Evolutionary conservation across 2,113 vertebrate genomes (phyloP).

Genomic region (Chauna torquata): DNA sequence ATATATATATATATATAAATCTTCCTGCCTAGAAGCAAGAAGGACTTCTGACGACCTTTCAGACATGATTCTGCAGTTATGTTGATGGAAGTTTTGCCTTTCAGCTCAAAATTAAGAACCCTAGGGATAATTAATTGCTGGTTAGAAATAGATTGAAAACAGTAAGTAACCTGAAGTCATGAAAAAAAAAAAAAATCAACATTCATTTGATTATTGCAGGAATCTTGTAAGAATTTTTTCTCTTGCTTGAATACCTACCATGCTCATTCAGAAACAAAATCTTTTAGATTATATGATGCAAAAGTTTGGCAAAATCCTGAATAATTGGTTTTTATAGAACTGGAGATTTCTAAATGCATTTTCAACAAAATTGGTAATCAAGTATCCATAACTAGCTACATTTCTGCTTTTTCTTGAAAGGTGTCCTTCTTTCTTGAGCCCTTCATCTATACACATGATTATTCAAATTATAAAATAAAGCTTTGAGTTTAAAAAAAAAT

Average conservation of each 20-base stretch:
- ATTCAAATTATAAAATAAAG: background rate
- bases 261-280: background rate
- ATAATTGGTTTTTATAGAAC: background rate
- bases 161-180: background rate
- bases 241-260: background rate
- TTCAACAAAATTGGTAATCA: background rate
- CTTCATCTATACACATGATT: background rate
- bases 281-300: background rate
- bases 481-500: background rate
- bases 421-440: background rate
- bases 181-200: background rate
- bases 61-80: background rate
- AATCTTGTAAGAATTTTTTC: background rate
- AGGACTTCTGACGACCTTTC: background rate
- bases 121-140: background rate
- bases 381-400: background rate
- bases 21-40: background rate
- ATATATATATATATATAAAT: background rate
- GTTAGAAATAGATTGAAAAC: background rate
- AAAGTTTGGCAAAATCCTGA: background rate
- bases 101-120: background rate
- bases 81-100: background rate
- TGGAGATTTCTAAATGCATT: background rate
- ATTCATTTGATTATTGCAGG: background rate
- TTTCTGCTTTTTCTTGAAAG: background rate